Evolutionary conservation across 2,888 invertebrate genomes (phyloP).

Genomic region (Metopia argyrocephala): DNA sequence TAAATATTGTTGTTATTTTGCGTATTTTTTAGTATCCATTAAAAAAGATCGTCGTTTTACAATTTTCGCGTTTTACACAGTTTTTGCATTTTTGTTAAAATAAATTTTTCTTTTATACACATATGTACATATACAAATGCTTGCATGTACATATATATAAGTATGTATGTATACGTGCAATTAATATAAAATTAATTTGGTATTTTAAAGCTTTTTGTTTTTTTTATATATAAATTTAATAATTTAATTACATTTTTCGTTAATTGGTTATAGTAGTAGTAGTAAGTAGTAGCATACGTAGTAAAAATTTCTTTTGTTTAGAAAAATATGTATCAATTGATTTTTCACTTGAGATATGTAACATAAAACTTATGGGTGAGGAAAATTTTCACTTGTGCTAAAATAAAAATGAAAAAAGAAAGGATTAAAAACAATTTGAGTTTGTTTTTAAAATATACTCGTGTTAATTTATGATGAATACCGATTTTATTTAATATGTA

Average conservation of each 20-base stretch:
- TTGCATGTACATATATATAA: too few species aligned
- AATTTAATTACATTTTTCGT: conserved; percentile 5
- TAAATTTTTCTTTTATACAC: conserved; percentile 77
- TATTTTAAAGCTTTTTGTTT: conserved; percentile 43
- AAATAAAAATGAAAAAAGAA: background rate
- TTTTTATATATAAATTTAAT: conserved; percentile 16
- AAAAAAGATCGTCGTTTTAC: conserved; percentile 22
- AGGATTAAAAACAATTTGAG: conserved; percentile 10
- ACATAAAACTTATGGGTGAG: conserved; percentile 53
- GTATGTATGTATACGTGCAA: too few species aligned
- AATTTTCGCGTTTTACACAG: background rate
- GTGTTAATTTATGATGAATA: too few species aligned
- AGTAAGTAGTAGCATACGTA: conserved; percentile 25
- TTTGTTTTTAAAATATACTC: too few species aligned
- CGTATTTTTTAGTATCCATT: conserved; percentile 11
- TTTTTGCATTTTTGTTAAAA: background rate
- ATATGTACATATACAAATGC: too few species aligned
- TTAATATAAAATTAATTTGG: conserved; percentile 16
- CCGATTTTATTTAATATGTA: background rate
- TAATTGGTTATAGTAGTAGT: conserved; percentile 23
- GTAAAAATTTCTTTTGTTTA: conserved; percentile 51
- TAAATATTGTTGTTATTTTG: conserved; percentile 11
- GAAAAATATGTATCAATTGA: conserved; percentile 72
- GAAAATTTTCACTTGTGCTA: conserved; percentile 38
- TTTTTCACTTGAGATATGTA: conserved; percentile 69